Base-by-base conservation (phyloP, 1,140 invertebrate species). In the Eupeodes corollae region DNA sequence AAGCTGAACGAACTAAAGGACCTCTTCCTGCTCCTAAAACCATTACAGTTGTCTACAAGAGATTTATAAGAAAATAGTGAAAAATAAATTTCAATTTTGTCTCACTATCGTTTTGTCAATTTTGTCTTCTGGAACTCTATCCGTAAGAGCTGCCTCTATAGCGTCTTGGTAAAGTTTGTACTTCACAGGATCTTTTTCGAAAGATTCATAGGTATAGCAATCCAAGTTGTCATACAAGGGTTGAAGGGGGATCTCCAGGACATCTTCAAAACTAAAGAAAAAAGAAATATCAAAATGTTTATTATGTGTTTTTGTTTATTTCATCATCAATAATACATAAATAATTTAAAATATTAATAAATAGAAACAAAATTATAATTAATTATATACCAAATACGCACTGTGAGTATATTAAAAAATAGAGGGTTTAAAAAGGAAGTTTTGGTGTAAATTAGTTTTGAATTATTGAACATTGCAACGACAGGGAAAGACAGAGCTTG, bases 101-200 rank as follows among this genome's bases (percentile, higher is more conserved):
- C 39, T 47, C 56, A 67, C 64, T 54, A 62, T 42, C 42, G 56
- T 67, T 9, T 48, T 52, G 33, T 59, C 50, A 14, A 58, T 61
- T 30, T 68, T 55, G 9, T 52, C 47, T 1, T 69, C 61, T 26
- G 56, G 54, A 5, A 73, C 67, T 39, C 70, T 58, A 60, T 77
- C 71, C 40, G 67, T 55, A 5, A 97, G 69, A 13, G 91, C 91
- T 69, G 78, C 67, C 49, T 82, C 78, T 45, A 88, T 81, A 16
- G 87, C 94, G 50, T 77, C 77, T 70, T 94, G 84, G 72, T 99
- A 99, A 48, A 88, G 77, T 21, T 82, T 78, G 71, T 99, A 99
- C 70, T 99, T 99, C 1, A 95, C 74, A 11, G 91, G 90, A 79
- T 99, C 96, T 62, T 91, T 91, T 73, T 99, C 96, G 78, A 99